phyloP scores from a whole-genome alignment of 2,888 invertebrate species.

The Frankliniella fusca region DNA sequence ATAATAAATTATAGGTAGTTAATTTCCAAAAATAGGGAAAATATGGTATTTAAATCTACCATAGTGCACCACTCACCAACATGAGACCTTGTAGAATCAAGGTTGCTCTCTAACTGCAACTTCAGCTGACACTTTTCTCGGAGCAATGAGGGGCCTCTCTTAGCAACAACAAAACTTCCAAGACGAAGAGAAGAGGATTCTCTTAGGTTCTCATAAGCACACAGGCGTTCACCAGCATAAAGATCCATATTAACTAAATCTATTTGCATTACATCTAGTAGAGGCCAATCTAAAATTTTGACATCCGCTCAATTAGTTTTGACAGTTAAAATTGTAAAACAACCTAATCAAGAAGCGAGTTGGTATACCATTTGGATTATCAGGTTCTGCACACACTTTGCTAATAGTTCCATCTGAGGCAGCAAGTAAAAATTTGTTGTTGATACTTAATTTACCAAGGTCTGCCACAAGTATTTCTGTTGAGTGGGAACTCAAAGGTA shows the following conservation, averaged over 20 bases:
- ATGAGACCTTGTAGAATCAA: conserved; percentile 55
- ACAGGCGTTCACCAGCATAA: conserved; percentile 57
- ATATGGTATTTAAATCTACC: not conserved
- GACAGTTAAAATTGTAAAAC: not conserved
- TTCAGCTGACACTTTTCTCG: conserved; percentile 77
- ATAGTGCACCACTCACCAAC: conserved; percentile 40
- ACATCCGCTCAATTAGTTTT: conserved; percentile 30
- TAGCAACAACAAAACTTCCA: conserved; percentile 52
- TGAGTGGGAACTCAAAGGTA: conserved; percentile 79
- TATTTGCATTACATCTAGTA: conserved; percentile 71
- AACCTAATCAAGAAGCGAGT: conserved; percentile 25
- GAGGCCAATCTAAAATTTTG: conserved; percentile 31
- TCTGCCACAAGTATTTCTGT: conserved; percentile 75
- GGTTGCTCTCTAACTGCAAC: conserved; percentile 77
- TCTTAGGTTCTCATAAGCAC: conserved; percentile 30
- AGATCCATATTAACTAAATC: conserved; percentile 72
- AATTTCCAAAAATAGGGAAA: conserved; percentile 23
- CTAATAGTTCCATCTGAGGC: conserved; percentile 55
- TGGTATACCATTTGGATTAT: not conserved
- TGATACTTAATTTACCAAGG: conserved; percentile 70
- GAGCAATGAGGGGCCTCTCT: conserved; percentile 64
- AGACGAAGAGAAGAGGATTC: conserved; percentile 44
- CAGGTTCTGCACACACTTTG: conserved; percentile 44
- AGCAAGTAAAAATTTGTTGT: conserved; percentile 68
- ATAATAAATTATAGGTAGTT: conserved; percentile 31